Conservation (phyloP, 2,113 vertebrate species). For the Oriolus oriolus region DNA sequence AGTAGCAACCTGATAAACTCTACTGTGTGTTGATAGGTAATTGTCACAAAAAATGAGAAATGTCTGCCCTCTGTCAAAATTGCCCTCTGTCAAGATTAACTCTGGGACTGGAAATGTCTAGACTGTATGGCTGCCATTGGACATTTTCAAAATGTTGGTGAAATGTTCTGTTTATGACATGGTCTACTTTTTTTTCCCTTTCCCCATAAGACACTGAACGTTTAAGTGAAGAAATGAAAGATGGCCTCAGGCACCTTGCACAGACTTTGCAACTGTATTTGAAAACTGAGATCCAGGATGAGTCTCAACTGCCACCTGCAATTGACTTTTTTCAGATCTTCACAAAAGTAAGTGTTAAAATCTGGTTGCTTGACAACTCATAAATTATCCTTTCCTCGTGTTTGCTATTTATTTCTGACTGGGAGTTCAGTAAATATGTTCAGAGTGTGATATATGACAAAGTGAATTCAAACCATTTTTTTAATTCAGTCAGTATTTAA, state of each 20-base stretch:
- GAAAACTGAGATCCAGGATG: conserved; percentile 75
- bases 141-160: conserved; percentile 14
- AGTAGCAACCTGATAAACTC: neutral
- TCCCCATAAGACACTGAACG: conserved; percentile 74
- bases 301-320: conserved; percentile 73
- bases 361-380: neutral
- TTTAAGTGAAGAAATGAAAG: conserved; percentile 86
- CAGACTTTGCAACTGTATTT: conserved; percentile 83
- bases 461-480: neutral
- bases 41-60: conserved; percentile 29
- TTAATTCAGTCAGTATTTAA: neutral
- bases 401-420: neutral
- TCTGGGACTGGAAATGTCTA: conserved; percentile 1
- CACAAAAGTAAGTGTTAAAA: conserved; percentile 83
- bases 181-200: conserved; percentile 3
- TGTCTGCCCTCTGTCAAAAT: neutral
- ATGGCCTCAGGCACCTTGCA: conserved; percentile 83
- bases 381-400: conserved; percentile 9
- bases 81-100: conserved; percentile 8
- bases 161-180: conserved; percentile 8
- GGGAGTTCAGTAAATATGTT: neutral
- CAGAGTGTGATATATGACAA: neutral
- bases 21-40: neutral
- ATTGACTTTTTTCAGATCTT: conserved; percentile 84
- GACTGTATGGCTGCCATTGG: neutral